A percentile compares a stretch with the other conserved stretches of the same genome.
These are phyloP conservation scores for cattle (Bos taurus) DNA, from an alignment of 2,113 vertebrate species.

Conservation along the genomic window ARS-UCD2.0 NC_037336.1:52118501-52119000, in stretches of 20 bases:
- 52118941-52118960: constrained; percentile 3
- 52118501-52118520: background rate
- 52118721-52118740: constrained; percentile 63
- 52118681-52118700: constrained; percentile 23
- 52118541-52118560: background rate
- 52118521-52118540: background rate
- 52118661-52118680: background rate
- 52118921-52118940: constrained; percentile 41
- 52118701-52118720: constrained; percentile 11
- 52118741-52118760: constrained; percentile 55
- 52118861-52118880: constrained; percentile 30
- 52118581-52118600: background rate
- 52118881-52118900: constrained; percentile 10
- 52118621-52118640: background rate
- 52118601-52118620: background rate
- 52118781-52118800: constrained; percentile 69
- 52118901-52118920: constrained; percentile 34
- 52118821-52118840: constrained; percentile 66
- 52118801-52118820: constrained; percentile 62
- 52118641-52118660: constrained; percentile 7
- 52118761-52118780: constrained; percentile 61
- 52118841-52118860: constrained; percentile 61
- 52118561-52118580: background rate
- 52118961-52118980: background rate
- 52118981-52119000: background rate